Evolutionary conservation across 2,888 invertebrate species (phyloP).

Genomic region (Oligia fasciuncula): DNA sequence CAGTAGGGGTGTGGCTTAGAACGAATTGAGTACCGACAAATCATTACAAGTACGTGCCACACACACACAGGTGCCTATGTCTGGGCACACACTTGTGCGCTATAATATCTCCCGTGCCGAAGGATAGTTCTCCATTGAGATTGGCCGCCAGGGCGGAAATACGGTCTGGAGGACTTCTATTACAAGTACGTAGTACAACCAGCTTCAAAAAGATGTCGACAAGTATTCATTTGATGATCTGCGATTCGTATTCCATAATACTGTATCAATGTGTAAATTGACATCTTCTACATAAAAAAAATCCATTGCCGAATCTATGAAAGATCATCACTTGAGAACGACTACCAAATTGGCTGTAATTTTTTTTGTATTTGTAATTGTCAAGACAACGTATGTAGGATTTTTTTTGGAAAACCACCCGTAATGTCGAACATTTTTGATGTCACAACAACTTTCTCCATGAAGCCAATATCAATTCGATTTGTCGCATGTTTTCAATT

Average conservation of each 20-base stretch:
- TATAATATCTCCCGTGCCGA: too few relatives aligned
- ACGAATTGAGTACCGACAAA: conserved; percentile 1
- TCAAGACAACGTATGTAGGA: neutral
- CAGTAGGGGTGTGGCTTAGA: conserved; percentile 20
- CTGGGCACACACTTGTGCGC: too few relatives aligned
- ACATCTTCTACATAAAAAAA: neutral
- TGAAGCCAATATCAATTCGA: too few relatives aligned
- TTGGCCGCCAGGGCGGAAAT: too few relatives aligned
- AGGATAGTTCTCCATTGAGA: too few relatives aligned
- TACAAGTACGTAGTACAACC: too few relatives aligned
- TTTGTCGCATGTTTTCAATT: too few relatives aligned
- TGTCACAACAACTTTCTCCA: too few relatives aligned
- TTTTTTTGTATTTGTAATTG: neutral
- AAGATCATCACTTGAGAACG: neutral
- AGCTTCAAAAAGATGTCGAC: neutral
- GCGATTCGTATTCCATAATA: neutral
- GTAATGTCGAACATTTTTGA: neutral
- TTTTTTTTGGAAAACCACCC: neutral
- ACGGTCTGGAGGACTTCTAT: too few relatives aligned
- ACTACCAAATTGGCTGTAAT: neutral
- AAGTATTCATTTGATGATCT: neutral
- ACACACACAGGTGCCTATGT: too few relatives aligned
- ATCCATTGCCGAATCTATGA: neutral
- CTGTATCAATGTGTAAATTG: neutral
- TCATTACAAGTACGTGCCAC: neutral